A percentile compares a stretch with the other conserved stretches of the same genome.
phyloP scores from a whole-genome alignment of 2,797 vertebrate genomes.

The Phalloptychus januarius region DNA sequence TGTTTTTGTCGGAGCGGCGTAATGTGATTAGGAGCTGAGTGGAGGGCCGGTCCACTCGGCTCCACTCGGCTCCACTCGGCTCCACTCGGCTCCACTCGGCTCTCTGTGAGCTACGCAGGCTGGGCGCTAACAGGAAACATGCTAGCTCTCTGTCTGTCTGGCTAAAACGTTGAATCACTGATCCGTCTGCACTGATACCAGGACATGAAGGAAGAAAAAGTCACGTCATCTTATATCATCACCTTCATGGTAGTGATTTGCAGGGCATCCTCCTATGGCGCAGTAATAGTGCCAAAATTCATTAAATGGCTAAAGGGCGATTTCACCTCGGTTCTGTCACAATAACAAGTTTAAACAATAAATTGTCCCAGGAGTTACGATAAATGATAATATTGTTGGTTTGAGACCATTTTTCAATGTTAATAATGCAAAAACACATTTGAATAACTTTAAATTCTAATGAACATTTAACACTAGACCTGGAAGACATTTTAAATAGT shows the following conservation, averaged over 20 bases:
- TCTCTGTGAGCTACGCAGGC: slow-evolving; percentile 28
- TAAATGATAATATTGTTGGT: too few relatives aligned
- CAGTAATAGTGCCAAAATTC: neutral
- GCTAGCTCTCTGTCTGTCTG: slow-evolving; percentile 28
- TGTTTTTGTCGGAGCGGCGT: slow-evolving; percentile 64
- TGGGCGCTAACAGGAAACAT: slow-evolving; percentile 43
- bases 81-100: slow-evolving; percentile 21
- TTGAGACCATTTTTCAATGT: too few relatives aligned
- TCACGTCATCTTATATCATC: slow-evolving; percentile 63
- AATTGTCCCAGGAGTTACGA: too few relatives aligned
- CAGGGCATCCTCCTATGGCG: slow-evolving; percentile 25
- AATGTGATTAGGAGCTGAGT: slow-evolving; percentile 68
- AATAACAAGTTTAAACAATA: too few relatives aligned
- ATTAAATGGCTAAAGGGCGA: neutral
- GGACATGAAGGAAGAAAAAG: slow-evolving; percentile 60
- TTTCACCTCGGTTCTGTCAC: too few relatives aligned
- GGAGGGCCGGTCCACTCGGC: too few relatives aligned
- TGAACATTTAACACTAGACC: too few relatives aligned
- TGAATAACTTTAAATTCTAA: too few relatives aligned
- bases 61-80: slow-evolving; percentile 13
- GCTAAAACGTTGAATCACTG: slow-evolving; percentile 60
- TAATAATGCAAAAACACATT: too few relatives aligned
- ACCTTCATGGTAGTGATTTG: slow-evolving; percentile 30
- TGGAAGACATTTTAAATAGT: too few relatives aligned
- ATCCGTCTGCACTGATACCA: slow-evolving; percentile 41